Base-by-base conservation (phyloP, 2,113 vertebrate species). In the Tachysurus fulvidraco region DNA sequence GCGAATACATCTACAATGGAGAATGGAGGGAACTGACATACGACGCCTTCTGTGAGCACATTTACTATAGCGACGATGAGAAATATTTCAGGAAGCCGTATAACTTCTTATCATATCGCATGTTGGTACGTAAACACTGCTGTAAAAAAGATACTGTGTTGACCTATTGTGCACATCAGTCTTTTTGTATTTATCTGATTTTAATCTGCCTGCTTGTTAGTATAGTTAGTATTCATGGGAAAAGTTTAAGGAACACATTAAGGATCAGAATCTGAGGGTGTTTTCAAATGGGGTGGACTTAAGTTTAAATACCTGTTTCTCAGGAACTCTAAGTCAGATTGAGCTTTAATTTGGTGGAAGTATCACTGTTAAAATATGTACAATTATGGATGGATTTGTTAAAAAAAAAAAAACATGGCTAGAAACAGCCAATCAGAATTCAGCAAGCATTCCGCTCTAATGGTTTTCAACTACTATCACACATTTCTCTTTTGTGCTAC, bases 51-150 rank as follows among this genome's bases (percentile, higher is more conserved):
- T 99, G 98, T 17, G 97, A 99, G 89, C 95, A 73, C 12, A 93
- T 99, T 78, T 94, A 96, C 87, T 97, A 98, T 2, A 96, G 95
- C 0, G 95, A 97, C 0, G 95, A 96, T 0, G 96, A 98, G 85
- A 99, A 98, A 86, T 96, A 98, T 87, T 99, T 95, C 90, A 93
- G 97, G 86, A 97, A 97, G 87, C 97, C 98, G 0, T 96, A 97
- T 93, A 99, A 99, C 92, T 96, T 97, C 83, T 96, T 96, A 11
- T 4, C 92, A 0, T 99, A 97, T 90, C 96, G 93, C 0, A 97
- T 98, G 91, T 89, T 96, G 92, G 98, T 99, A 93, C 12, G 54
- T 78, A 76, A 16, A 19, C 36, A n/a, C 25, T 36, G 36, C 36
- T 36, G 36, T 36, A 36, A 36, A 36, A 36, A 36, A 36, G 1